Conservation (phyloP, 1,140 invertebrate genomes). For the Papilio helenus region DNA sequence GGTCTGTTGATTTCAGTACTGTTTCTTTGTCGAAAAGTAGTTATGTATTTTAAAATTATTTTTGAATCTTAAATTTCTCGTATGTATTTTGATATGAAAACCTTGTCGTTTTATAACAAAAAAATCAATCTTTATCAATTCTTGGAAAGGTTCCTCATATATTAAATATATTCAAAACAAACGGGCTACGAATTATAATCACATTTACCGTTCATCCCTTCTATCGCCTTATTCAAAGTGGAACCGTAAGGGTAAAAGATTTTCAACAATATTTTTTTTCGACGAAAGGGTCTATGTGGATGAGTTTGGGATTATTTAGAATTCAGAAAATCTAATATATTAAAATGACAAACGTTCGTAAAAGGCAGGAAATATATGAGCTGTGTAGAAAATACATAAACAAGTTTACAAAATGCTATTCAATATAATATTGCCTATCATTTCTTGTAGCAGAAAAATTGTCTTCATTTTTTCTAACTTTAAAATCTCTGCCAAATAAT, state of each 20-base stretch:
- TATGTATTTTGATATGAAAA: not conserved
- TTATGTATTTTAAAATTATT: not conserved
- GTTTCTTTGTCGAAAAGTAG: not conserved
- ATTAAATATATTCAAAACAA: slow-evolving; percentile 52
- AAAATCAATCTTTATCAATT: not conserved
- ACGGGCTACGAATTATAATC: slow-evolving; percentile 66
- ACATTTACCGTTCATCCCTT: slow-evolving; percentile 56
- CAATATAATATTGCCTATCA: not conserved
- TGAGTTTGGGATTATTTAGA: slow-evolving; percentile 47
- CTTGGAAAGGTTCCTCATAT: not conserved
- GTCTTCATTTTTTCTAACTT: not conserved
- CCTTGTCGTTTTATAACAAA: not conserved
- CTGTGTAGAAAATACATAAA: not conserved
- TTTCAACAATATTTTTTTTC: slow-evolving; percentile 45
- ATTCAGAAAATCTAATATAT: slow-evolving; percentile 14
- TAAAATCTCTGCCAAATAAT: not conserved
- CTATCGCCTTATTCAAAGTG: slow-evolving; percentile 52
- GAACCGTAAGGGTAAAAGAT: slow-evolving; percentile 50
- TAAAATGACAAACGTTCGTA: slow-evolving; percentile 22
- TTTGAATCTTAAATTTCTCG: not conserved
- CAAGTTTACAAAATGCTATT: not conserved
- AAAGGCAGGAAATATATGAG: not conserved
- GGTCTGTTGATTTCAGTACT: not conserved
- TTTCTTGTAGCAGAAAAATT: not conserved
- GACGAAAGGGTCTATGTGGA: slow-evolving; percentile 49